Evolutionary conservation across 2,113 vertebrate species (phyloP), one percentile per base, ranked within the genome.

Genomic region (Rhinoptilus africanus): DNA sequence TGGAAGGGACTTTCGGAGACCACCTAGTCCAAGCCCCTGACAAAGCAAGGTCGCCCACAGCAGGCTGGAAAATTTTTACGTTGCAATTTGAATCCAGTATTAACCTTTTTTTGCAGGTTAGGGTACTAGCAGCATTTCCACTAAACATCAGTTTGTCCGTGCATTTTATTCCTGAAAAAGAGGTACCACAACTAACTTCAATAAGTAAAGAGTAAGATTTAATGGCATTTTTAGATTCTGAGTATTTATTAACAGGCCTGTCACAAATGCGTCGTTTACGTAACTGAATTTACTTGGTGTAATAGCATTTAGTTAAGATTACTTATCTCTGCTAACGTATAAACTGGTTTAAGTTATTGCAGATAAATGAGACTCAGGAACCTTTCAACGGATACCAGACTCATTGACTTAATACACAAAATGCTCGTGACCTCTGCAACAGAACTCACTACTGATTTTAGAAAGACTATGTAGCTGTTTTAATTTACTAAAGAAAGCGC

Each of bases 401-500:
- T 34, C 60, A 43, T 30, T 76, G 53, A 5, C n/a, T 39, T 24
- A 19, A 10, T 6, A 10, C 4, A 14, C 3, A 22, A 91, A 94
- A 26, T 4, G 7, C 22, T 34, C 13, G 1, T 56, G 54, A 35
- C 11, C 60, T 53, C 24, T 62, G 66, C 43, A 41, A 20, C 12
- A 10, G 56, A 39, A 53, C 78, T 77, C 85, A 1, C 22, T 45
- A 34, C 71, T 37, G 24, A 12, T 8, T 43, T 28, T 0, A 26
- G 68, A n/a, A 63, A 26, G 0, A 7, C 26, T 3, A 10, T 1
- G 30, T 10, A 71, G 51, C 79, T 50, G 45, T 9, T 84, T 6
- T 3, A 12, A 41, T 9, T 27, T 32, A 41, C 69, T 32, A 16
- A 50, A 85, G 48, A 34, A 63, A 79, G 35, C 1, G 7, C 32